These are phyloP conservation scores for Bombus sibiricus DNA, from an alignment of 1,140 invertebrate species.

Conservation along the genomic window DNA sequence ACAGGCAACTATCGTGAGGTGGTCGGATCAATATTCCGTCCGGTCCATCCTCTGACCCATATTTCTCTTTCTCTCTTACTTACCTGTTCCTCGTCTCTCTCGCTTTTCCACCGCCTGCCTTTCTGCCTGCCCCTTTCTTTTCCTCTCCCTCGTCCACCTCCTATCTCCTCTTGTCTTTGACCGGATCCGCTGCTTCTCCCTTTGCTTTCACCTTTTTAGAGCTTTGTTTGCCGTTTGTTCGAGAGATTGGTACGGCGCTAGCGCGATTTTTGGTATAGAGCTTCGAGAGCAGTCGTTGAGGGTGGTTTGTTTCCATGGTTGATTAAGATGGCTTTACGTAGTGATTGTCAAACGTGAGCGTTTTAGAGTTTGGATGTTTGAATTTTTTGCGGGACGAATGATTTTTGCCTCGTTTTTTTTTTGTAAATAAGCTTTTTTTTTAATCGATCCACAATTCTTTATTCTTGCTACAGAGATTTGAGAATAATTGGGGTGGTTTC, in stretches of 20 bases:
- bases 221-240: neutral
- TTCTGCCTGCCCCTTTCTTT: slow-evolving; percentile 6
- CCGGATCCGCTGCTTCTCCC: neutral
- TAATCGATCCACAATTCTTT: no score
- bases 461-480: neutral
- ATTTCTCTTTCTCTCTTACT: slow-evolving; percentile 79
- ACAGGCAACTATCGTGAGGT: slow-evolving; percentile 78
- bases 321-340: no score
- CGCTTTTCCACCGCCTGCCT: slow-evolving; percentile 7
- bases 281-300: neutral
- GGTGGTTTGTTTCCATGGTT: no score
- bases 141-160: neutral
- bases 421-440: no score
- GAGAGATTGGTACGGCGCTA: no score
- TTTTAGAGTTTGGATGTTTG: no score
- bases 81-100: slow-evolving; percentile 59
- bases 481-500: neutral
- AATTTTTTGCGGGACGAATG: neutral
- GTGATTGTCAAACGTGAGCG: no score
- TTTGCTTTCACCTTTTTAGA: slow-evolving; percentile 1
- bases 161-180: slow-evolving; percentile 40
- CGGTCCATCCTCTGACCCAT: slow-evolving; percentile 82
- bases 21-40: slow-evolving; percentile 82
- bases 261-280: neutral
- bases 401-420: no score